phyloP scores from a whole-genome alignment of 2,797 vertebrate genomes.

The Sitta carolinensis region DNA sequence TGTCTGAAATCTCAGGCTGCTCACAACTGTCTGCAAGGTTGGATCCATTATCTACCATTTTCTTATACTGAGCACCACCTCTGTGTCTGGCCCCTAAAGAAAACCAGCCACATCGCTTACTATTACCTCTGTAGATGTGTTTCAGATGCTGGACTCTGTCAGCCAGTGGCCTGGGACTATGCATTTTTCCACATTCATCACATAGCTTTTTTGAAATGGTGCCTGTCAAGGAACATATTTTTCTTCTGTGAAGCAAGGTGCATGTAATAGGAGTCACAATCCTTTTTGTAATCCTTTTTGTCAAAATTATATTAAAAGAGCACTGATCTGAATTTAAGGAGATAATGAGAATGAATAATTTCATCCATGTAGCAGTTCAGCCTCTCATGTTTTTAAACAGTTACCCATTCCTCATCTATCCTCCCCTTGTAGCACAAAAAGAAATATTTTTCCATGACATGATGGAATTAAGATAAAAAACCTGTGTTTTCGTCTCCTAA shows the following conservation, averaged over 20 bases:
- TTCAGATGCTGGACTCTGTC: neutral
- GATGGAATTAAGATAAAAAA: constrained; percentile 25
- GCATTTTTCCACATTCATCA: neutral
- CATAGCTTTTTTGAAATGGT: neutral
- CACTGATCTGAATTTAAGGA: neutral
- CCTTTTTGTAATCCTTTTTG: neutral
- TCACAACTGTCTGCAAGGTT: neutral
- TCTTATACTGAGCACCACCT: neutral
- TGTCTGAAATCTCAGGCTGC: neutral
- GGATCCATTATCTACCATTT: neutral
- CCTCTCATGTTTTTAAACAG: neutral
- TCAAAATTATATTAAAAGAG: neutral
- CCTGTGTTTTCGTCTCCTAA: neutral
- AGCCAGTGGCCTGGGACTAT: neutral
- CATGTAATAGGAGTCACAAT: neutral
- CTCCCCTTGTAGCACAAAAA: constrained; percentile 9
- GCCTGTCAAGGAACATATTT: neutral
- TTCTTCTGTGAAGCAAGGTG: neutral
- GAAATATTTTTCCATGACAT: neutral
- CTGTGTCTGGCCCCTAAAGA: neutral
- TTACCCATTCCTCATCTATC: neutral
- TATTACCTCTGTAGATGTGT: neutral
- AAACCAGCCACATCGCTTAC: neutral
- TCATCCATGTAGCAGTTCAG: neutral
- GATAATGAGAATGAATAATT: neutral